Conservation (phyloP, 2,797 vertebrate species). For the Argentina silus region DNA sequence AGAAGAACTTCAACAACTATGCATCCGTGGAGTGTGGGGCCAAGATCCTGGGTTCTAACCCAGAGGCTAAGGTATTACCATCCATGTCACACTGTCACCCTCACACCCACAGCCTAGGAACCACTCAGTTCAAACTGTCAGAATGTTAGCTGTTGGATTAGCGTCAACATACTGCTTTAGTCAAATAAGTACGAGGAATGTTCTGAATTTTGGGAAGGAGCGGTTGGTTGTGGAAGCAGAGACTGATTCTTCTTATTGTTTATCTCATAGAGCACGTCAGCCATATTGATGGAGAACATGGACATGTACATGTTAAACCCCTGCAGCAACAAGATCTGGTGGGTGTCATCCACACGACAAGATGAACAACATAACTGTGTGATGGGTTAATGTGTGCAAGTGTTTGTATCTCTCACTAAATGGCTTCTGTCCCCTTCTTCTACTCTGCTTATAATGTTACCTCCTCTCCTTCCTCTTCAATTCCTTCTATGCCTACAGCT, state of each 20-base stretch:
- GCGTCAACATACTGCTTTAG: no score
- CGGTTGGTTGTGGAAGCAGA: no score
- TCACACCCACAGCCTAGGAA: neutral
- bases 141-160: neutral
- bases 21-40: conserved; percentile 97
- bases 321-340: conserved; percentile 98
- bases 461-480: neutral
- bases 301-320: conserved; percentile 98
- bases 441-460: neutral
- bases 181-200: no score
- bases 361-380: neutral
- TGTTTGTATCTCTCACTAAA: neutral
- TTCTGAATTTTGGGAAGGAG: neutral
- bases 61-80: conserved; percentile 89
- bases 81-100: conserved; percentile 3
- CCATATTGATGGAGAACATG: conserved; percentile 96
- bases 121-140: neutral
- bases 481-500: neutral
- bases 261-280: conserved; percentile 88
- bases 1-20: conserved; percentile 96
- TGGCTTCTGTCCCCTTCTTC: neutral
- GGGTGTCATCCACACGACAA: conserved; percentile 42
- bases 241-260: neutral
- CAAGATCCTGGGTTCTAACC: conserved; percentile 93
- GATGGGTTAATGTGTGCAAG: conserved; percentile 1